These are phyloP conservation scores for Pelosia muscerda DNA, from an alignment of 2,888 invertebrate species.

Conservation along the genomic window DNA sequence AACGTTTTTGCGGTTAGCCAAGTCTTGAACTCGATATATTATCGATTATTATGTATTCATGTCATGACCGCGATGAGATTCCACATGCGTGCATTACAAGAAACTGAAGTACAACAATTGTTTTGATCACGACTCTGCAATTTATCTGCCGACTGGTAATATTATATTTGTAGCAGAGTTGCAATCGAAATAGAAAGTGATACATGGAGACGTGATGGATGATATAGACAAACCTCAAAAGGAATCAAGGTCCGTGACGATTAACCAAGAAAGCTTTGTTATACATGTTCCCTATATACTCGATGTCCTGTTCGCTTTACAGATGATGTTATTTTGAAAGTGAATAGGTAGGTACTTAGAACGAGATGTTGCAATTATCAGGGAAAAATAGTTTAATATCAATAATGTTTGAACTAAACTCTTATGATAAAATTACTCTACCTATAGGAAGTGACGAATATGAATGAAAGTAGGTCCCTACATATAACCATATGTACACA, in stretches of 20 bases:
- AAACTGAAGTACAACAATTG: constrained; percentile 32
- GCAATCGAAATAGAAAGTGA: constrained; percentile 44
- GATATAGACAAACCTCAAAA: constrained; percentile 35
- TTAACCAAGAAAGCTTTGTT: constrained; percentile 34
- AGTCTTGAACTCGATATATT: constrained; percentile 53
- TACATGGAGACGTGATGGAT: constrained; percentile 30
- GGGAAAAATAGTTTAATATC: not conserved
- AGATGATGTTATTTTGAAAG: not conserved
- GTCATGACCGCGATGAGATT: constrained; percentile 55
- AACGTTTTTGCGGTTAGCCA: constrained; percentile 57
- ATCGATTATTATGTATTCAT: constrained; percentile 57
- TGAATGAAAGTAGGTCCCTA: no score
- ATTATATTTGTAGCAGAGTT: constrained; percentile 9
- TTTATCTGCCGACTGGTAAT: constrained; percentile 21
- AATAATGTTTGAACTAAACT: no score
- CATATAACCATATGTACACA: no score
- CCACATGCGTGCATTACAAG: constrained; percentile 39
- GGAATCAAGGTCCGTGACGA: constrained; percentile 43
- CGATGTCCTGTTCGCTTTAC: not conserved
- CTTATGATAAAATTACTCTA: no score
- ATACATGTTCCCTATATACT: not conserved
- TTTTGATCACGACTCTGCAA: constrained; percentile 32
- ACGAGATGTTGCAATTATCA: no score
- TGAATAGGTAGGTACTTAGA: no score
- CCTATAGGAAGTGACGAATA: no score